These are phyloP conservation scores for Diachasma alloeum DNA, from an alignment of 1,140 invertebrate species.

Conservation along the genomic window DNA sequence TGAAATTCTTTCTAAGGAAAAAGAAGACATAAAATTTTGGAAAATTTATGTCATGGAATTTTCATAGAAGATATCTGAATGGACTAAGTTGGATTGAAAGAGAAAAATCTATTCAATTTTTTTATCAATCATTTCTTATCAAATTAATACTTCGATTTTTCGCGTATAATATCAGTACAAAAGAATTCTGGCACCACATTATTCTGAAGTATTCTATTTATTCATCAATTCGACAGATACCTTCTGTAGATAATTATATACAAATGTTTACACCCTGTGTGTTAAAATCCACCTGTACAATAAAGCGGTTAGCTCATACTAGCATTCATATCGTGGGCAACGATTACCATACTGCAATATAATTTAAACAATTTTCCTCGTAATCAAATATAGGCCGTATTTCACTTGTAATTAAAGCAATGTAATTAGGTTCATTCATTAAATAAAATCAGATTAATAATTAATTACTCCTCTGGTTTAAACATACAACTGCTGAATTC, in stretches of 20 bases:
- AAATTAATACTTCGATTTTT: too few species aligned
- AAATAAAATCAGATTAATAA: neutral
- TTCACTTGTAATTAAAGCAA: neutral
- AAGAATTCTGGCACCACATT: neutral
- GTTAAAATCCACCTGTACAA: constrained; percentile 43
- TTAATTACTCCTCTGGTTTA: neutral
- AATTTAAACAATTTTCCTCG: constrained; percentile 2
- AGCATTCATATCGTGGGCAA: constrained; percentile 4
- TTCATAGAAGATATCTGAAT: too few species aligned
- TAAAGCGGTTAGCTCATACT: constrained; percentile 35
- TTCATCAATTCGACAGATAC: constrained; percentile 6
- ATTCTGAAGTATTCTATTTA: neutral
- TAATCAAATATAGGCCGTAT: neutral
- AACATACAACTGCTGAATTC: neutral
- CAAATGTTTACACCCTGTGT: constrained; percentile 55
- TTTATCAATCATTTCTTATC: too few species aligned
- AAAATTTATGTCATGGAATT: too few species aligned
- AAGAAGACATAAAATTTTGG: too few species aligned
- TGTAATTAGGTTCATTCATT: neutral
- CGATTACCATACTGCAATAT: neutral
- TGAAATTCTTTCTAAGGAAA: too few species aligned
- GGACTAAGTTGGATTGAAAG: too few species aligned
- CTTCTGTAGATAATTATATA: constrained; percentile 44
- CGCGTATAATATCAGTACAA: too few species aligned
- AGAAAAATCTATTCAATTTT: too few species aligned